Evolutionary conservation across 2,888 invertebrate genomes (phyloP).

Genomic region (Rhopalosiphum nymphaeae): DNA sequence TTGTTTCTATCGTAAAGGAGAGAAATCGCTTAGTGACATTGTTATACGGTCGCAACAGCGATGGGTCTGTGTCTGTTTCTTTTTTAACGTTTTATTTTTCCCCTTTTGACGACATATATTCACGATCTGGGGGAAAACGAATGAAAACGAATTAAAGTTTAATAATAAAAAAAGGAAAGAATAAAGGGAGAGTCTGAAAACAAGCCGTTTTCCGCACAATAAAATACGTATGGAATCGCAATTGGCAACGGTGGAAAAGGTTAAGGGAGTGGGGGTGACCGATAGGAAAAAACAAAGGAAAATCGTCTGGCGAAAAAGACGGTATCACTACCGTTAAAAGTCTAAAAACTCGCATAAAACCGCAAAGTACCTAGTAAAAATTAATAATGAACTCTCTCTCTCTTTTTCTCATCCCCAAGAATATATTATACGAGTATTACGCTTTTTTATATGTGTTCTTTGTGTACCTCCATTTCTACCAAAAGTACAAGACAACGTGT

Average conservation of each 20-base stretch:
- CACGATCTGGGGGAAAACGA: not conserved
- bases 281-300: not conserved
- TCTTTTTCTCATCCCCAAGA: not conserved
- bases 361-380: constrained; percentile 27
- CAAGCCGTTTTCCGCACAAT: constrained; percentile 62
- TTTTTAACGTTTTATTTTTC: constrained; percentile 40
- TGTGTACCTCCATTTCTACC: not conserved
- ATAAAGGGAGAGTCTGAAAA: constrained; percentile 37
- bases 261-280: not conserved
- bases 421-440: not conserved
- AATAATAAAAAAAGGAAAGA: constrained; percentile 31
- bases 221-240: constrained; percentile 58
- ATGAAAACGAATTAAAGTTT: constrained; percentile 58
- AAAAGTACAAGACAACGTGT: not conserved
- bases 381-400: constrained; percentile 32
- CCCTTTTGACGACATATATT: not conserved
- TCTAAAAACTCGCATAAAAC: constrained; percentile 50
- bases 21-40: constrained; percentile 44
- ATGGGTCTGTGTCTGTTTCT: constrained; percentile 20
- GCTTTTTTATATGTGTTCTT: not conserved
- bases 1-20: constrained; percentile 18
- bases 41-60: not conserved
- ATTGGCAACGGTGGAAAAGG: constrained; percentile 9
- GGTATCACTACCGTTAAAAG: constrained; percentile 28
- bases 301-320: constrained; percentile 19